Evolutionary conservation across 2,888 invertebrate genomes (phyloP).

Genomic region (Peribatodes rhomboidaria): DNA sequence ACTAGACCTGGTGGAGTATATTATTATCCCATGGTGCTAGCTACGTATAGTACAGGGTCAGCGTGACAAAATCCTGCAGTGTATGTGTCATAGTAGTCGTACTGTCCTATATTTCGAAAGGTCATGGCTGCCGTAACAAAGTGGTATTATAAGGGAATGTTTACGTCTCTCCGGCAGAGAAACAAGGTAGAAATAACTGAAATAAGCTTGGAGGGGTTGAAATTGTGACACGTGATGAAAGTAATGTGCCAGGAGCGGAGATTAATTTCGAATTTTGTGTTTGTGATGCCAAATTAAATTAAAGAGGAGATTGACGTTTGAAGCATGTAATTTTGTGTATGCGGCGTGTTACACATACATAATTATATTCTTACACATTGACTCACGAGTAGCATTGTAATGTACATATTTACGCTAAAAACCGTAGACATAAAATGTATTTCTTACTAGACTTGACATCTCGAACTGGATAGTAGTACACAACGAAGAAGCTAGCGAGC

Average conservation of each 20-base stretch:
- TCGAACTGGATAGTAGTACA: too few relatives aligned
- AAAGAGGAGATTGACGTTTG: background rate
- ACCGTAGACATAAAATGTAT: too few relatives aligned
- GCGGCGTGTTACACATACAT: too few relatives aligned
- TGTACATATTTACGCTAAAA: too few relatives aligned
- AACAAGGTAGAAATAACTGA: constrained; percentile 50
- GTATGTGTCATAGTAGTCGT: background rate
- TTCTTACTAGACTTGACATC: too few relatives aligned
- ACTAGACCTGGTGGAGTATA: too few relatives aligned
- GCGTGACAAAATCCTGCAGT: background rate
- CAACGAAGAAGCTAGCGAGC: too few relatives aligned
- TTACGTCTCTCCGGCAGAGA: constrained; percentile 41
- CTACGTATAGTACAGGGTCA: background rate
- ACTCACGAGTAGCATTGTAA: too few relatives aligned
- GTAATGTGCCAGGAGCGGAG: constrained; percentile 45
- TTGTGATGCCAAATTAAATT: constrained; percentile 28
- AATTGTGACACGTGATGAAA: constrained; percentile 49
- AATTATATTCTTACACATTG: too few relatives aligned
- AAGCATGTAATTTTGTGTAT: background rate
- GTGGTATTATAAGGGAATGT: constrained; percentile 34
- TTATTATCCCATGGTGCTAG: too few relatives aligned
- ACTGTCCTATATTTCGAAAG: constrained; percentile 22
- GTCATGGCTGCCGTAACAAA: constrained; percentile 24
- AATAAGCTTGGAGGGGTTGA: constrained; percentile 45
- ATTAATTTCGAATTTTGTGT: constrained; percentile 43